phyloP scores from a whole-genome alignment of 2,888 invertebrate genomes.

The Heteromyza rotundicornis region DNA sequence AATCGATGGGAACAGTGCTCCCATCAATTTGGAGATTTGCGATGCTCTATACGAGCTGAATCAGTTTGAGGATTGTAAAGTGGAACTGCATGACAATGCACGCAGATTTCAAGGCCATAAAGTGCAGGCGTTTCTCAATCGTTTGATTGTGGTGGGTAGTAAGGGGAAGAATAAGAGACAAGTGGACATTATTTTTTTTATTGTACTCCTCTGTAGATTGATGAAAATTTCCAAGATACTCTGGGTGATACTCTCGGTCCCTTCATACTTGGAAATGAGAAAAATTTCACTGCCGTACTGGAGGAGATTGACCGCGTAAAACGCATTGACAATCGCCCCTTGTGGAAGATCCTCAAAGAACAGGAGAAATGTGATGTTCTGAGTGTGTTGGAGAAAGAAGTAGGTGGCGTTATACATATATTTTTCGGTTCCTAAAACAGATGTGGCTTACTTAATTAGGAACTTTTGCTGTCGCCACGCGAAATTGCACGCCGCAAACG shows the following conservation, averaged over 20 bases:
- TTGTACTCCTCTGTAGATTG: slow-evolving; percentile 36
- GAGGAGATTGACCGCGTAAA: slow-evolving; percentile 38
- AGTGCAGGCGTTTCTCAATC: slow-evolving; percentile 41
- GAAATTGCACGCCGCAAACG: slow-evolving; percentile 48
- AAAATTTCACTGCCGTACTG: slow-evolving; percentile 41
- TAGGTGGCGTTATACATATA: too few species aligned
- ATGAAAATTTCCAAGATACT: slow-evolving; percentile 52
- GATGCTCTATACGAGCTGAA: slow-evolving; percentile 56
- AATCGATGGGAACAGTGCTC: slow-evolving; percentile 39
- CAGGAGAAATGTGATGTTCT: slow-evolving; percentile 51
- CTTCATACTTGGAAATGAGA: slow-evolving; percentile 48
- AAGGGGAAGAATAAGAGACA: background rate
- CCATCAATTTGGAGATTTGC: slow-evolving; percentile 54
- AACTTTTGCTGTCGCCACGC: slow-evolving; percentile 44
- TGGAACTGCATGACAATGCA: slow-evolving; percentile 46
- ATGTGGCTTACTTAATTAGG: slow-evolving; percentile 35
- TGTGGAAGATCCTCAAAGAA: slow-evolving; percentile 55
- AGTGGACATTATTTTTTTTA: too few species aligned
- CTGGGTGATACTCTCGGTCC: slow-evolving; percentile 48
- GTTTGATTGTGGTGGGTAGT: slow-evolving; percentile 45
- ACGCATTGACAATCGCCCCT: slow-evolving; percentile 41
- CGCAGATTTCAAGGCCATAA: slow-evolving; percentile 47
- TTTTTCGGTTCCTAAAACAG: background rate
- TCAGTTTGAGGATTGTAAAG: slow-evolving; percentile 47
- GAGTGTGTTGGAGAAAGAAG: slow-evolving; percentile 49